Evolutionary conservation across 2,888 invertebrate genomes (phyloP).

Genomic region (Torymus texanus): DNA sequence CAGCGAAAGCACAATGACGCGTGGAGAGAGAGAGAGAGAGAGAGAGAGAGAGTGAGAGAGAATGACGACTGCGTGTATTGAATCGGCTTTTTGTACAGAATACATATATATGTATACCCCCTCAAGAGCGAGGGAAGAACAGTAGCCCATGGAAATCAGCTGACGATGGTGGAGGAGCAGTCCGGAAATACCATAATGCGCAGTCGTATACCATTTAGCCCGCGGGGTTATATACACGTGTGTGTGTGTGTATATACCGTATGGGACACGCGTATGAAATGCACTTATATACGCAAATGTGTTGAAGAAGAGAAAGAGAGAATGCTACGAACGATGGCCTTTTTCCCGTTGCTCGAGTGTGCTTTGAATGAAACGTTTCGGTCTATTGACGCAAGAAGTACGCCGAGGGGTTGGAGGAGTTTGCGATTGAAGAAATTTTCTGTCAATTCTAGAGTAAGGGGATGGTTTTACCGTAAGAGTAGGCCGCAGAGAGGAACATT

Average conservation of each 20-base stretch:
- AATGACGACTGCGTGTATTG: conserved; percentile 60
- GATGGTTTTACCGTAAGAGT: not conserved
- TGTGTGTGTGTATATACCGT: too few relatives aligned
- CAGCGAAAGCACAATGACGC: conserved; percentile 53
- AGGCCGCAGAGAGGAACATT: too few relatives aligned
- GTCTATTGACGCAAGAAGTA: too few relatives aligned
- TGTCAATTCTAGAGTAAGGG: conserved; percentile 21
- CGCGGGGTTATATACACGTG: too few relatives aligned
- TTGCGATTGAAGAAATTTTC: conserved; percentile 22
- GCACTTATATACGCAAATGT: not conserved
- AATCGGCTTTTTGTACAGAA: conserved; percentile 62
- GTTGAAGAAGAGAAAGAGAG: not conserved
- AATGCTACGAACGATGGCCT: too few relatives aligned
- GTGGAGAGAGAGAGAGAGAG: conserved; percentile 59
- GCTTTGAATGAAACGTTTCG: too few relatives aligned
- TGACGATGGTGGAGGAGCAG: conserved; percentile 31
- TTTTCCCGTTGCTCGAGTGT: too few relatives aligned
- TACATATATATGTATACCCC: too few relatives aligned
- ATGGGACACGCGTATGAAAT: not conserved
- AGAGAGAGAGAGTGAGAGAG: conserved; percentile 46
- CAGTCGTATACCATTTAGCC: conserved; percentile 53
- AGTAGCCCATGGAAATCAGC: conserved; percentile 67
- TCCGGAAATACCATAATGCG: conserved; percentile 67
- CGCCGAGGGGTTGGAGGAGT: too few relatives aligned
- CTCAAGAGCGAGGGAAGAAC: conserved; percentile 15